Percentiles rank a stretch among this genome's conserved stretches.
phyloP scores from a whole-genome alignment of 2,888 invertebrate genomes.

The Lasius fuliginosus region DNA sequence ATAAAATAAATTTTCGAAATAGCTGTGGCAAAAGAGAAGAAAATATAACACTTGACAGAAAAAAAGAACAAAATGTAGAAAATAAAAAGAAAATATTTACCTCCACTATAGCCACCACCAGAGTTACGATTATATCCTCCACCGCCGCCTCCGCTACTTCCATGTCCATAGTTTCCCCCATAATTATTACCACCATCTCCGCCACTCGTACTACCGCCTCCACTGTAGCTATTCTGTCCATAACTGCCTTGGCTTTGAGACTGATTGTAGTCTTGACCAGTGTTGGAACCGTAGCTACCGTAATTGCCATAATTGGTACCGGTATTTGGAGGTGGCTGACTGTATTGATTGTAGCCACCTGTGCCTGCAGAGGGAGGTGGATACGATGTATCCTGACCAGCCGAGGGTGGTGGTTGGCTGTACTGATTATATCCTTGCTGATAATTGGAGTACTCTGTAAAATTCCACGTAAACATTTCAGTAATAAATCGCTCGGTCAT shows the following conservation, averaged over 20 bases:
- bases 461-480: not conserved
- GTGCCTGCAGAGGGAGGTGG: slow-evolving; percentile 82
- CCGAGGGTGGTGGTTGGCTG: slow-evolving; percentile 82
- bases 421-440: slow-evolving; percentile 84
- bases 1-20: not conserved
- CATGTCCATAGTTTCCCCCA: slow-evolving; percentile 82
- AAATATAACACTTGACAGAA: not conserved
- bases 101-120: slow-evolving; percentile 78
- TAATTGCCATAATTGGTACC: slow-evolving; percentile 81
- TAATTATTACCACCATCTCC: slow-evolving; percentile 87
- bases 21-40: not conserved
- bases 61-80: not conserved
- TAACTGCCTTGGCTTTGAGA: slow-evolving; percentile 80
- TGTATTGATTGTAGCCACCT: slow-evolving; percentile 79
- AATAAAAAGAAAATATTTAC: slow-evolving; percentile 52
- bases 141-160: slow-evolving; percentile 82
- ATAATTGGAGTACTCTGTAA: slow-evolving; percentile 84
- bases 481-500: too few species aligned
- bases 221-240: slow-evolving; percentile 79
- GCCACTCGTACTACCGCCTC: slow-evolving; percentile 86
- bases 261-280: slow-evolving; percentile 79
- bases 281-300: slow-evolving; percentile 78
- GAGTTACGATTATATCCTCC: slow-evolving; percentile 86
- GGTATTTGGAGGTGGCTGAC: slow-evolving; percentile 82
- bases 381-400: slow-evolving; percentile 84